Conservation (phyloP, 2,888 invertebrate genomes). For the Choristoneura rosaceana region DNA sequence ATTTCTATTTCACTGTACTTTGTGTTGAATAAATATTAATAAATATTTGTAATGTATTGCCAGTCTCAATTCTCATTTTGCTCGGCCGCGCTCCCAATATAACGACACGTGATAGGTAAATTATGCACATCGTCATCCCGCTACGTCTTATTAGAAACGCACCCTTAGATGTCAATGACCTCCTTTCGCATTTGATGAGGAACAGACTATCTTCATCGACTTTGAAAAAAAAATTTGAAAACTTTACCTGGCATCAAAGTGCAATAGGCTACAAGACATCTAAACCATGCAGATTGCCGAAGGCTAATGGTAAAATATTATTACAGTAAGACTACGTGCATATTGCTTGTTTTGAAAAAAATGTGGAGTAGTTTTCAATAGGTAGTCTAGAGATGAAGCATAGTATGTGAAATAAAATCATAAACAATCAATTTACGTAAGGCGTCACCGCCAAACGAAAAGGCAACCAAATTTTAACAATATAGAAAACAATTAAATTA, state of each 20-base stretch:
- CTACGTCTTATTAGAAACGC: no score
- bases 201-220: no score
- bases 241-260: not conserved
- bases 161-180: no score
- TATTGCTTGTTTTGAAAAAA: conserved; percentile 75
- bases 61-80: no score
- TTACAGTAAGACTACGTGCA: conserved; percentile 64
- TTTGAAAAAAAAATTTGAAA: no score
- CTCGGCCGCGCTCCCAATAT: no score
- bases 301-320: not conserved
- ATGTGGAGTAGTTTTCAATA: not conserved
- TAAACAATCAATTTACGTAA: not conserved
- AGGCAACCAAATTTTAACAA: not conserved
- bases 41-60: no score
- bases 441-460: not conserved
- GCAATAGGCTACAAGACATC: not conserved
- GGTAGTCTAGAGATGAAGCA: not conserved
- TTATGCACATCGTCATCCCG: no score
- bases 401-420: not conserved
- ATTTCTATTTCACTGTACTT: no score
- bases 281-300: not conserved
- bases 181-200: no score
- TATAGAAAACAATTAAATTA: not conserved
- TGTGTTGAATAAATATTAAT: no score
- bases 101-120: no score